Percentiles rank a stretch among this genome's conserved stretches.
These are phyloP conservation scores for Chymomyza amoena DNA, from an alignment of 2,888 invertebrate species.

Conservation along the genomic window DNA sequence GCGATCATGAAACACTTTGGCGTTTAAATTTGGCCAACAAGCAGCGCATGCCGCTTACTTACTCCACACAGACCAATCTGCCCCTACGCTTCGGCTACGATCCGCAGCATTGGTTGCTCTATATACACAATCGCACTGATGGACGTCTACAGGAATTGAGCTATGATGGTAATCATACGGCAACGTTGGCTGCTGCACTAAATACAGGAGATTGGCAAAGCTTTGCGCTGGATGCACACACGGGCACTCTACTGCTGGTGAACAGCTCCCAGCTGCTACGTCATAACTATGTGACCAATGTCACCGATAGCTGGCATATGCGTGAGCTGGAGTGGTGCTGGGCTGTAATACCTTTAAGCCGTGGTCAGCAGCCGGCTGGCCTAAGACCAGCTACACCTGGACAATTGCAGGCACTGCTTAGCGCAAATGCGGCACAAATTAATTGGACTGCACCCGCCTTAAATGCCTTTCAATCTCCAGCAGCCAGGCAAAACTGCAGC, in stretches of 20 bases:
- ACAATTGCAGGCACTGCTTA: constrained; percentile 89
- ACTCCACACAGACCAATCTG: constrained; percentile 5
- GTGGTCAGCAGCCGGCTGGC: constrained; percentile 83
- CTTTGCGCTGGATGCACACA: constrained; percentile 33
- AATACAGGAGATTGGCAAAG: constrained; percentile 44
- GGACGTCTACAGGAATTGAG: constrained; percentile 57
- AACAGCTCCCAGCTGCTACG: constrained; percentile 49
- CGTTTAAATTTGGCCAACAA: constrained; percentile 51
- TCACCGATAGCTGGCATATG: constrained; percentile 30
- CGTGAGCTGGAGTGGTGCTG: constrained; percentile 46
- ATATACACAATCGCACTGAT: constrained; percentile 39
- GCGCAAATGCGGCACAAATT: constrained; percentile 86
- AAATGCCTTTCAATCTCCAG: constrained; percentile 79
- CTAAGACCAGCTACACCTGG: constrained; percentile 89
- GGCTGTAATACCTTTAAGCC: constrained; percentile 36
- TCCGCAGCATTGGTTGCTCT: constrained; percentile 56
- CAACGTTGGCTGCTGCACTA: background rate
- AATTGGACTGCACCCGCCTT: constrained; percentile 90
- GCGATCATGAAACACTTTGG: constrained; percentile 36
- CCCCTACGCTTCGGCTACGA: constrained; percentile 49
- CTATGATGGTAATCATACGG: constrained; percentile 56
- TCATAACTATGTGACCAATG: constrained; percentile 31
- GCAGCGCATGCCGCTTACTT: constrained; percentile 3
- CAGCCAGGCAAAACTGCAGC: constrained; percentile 80
- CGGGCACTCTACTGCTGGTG: constrained; percentile 35